Base-by-base conservation (phyloP, 2,113 vertebrate species). In the Protobothrops flavoviridis region DNA sequence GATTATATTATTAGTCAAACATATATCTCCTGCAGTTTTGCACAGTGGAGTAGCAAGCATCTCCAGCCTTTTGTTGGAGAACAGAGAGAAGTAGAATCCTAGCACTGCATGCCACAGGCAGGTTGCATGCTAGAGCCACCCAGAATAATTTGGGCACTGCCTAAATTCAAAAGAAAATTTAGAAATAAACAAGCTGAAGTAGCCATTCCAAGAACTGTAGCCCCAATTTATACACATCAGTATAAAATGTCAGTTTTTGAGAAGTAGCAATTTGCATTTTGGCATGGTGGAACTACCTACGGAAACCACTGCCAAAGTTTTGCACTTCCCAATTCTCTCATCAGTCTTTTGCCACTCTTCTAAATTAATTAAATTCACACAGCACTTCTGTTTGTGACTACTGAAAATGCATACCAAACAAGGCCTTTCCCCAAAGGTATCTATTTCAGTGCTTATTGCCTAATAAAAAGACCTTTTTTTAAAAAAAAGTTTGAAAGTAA, bases 321-420 rank as follows among this genome's bases (percentile, higher is more conserved):
- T 90, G 43, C 29, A 52, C 21, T 56, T 90, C 69, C 88, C 69
- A 90, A 57, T 55, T 6, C 52, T 87, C 3, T 87, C 26, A 74
- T 45, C 91, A 45, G 52, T 50, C 8, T 45, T 87, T 91, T 92
- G 56, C 10, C 39, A 81, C 59, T 88, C 74, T 81, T 81, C 33
- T 81, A 81, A 81, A 81, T 81, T 89, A 92, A 91, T 93, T 93
- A 91, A 94, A 96, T n/a, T 3, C 43, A 86, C 91, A 21, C 10
- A 91, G 33, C 2, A 13, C 29, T 94, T 91, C 56, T 33, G 5
- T 4, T 43, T 87, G 4, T 12, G 92, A 26, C 50, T 94, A 69
- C 17, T 45, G 90, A 74, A 94, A 92, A 39, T 1, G 7, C 85
- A 11, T 53, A 93, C 9, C 39, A 92, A 95, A 95, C 88, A 48